These are phyloP conservation scores for Pantherophis alleghaniensis DNA, from an alignment of 2,797 vertebrate genomes.

Conservation along the genomic window DNA sequence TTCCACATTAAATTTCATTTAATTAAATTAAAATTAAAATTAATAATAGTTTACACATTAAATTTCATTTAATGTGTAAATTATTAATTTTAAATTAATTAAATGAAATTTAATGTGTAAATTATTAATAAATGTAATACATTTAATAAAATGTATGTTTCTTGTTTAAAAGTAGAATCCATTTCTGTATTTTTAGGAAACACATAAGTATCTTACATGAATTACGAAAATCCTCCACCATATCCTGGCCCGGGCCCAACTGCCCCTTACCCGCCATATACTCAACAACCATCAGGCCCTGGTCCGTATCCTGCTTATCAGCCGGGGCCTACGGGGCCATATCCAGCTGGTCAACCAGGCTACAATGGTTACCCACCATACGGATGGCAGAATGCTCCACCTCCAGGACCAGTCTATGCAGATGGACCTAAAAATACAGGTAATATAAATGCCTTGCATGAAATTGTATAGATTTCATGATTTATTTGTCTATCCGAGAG, in stretches of 20 bases:
- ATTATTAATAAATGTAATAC: background rate
- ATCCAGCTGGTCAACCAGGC: constrained; percentile 76
- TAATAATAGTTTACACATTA: no score
- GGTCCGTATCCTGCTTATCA: constrained; percentile 68
- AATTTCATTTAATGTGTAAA: no score
- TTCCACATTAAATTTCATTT: no score
- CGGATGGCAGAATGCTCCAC: constrained; percentile 85
- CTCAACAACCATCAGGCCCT: constrained; percentile 74
- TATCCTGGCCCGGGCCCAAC: constrained; percentile 81
- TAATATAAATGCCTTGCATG: constrained; percentile 47
- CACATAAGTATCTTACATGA: constrained; percentile 74
- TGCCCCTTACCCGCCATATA: constrained; percentile 87
- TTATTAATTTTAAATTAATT: no score
- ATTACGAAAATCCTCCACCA: constrained; percentile 89
- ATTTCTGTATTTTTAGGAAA: constrained; percentile 70
- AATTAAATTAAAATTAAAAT: no score
- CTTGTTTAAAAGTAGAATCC: constrained; percentile 39
- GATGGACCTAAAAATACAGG: constrained; percentile 96
- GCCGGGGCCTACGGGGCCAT: constrained; percentile 61
- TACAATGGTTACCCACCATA: constrained; percentile 85
- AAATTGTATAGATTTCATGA: accelerated
- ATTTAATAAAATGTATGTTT: background rate
- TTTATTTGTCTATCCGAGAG: background rate
- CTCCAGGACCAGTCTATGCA: constrained; percentile 81
- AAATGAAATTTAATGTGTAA: no score